Evolutionary conservation across 2,888 invertebrate species (phyloP).

Genomic region (Melinaea menophilus): DNA sequence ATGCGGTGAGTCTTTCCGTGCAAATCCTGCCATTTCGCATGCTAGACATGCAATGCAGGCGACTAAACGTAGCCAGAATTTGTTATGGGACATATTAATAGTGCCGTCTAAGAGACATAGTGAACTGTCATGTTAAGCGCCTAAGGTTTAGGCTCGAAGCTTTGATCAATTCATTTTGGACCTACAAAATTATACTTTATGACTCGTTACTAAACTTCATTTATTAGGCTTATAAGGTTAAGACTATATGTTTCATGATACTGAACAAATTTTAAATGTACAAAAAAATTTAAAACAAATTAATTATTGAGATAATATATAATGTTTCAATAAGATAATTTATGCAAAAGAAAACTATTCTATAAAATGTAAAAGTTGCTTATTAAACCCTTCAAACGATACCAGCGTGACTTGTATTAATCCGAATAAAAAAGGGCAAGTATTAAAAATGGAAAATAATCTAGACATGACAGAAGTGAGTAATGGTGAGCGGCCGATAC

Average conservation of each 20-base stretch:
- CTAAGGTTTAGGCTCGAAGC: constrained; percentile 2
- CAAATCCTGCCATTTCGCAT: constrained; percentile 29
- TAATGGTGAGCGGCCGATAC: constrained; percentile 50
- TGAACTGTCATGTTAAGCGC: constrained; percentile 23
- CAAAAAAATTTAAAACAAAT: no score
- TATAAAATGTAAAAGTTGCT: no score
- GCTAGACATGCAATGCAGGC: constrained; percentile 30
- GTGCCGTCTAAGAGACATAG: constrained; percentile 22
- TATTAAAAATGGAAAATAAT: constrained; percentile 17
- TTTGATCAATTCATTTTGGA: neutral
- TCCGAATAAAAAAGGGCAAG: constrained; percentile 17
- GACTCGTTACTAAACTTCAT: neutral
- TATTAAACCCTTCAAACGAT: neutral
- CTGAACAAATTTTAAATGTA: no score
- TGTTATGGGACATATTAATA: constrained; percentile 29
- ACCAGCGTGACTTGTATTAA: constrained; percentile 9
- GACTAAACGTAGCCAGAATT: constrained; percentile 29
- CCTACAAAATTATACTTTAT: neutral
- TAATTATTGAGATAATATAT: no score
- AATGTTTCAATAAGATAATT: no score
- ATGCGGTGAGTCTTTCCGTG: constrained; percentile 23
- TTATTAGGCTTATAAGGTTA: neutral
- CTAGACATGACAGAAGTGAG: constrained; percentile 44
- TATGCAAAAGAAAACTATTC: no score
- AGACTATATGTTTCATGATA: no score